A percentile compares a stretch with the other conserved stretches of the same genome.
Evolutionary conservation across 2,113 vertebrate genomes (phyloP).

Genomic region (Coreoperca whiteheadi): DNA sequence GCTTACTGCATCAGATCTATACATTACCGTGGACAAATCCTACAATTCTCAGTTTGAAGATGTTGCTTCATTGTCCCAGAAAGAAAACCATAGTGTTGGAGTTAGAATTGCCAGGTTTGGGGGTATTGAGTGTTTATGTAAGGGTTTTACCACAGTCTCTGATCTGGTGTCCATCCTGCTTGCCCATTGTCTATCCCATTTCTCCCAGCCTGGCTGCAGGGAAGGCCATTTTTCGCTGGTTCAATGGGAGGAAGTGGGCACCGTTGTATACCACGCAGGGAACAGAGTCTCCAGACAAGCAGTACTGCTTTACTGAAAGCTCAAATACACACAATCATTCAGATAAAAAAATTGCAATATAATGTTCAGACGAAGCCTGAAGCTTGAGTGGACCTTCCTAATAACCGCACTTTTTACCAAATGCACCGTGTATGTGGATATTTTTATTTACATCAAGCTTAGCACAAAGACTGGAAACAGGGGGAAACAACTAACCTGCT

Average conservation of each 20-base stretch:
- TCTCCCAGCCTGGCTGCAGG: slow-evolving; percentile 70
- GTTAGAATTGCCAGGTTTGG: slow-evolving; percentile 17
- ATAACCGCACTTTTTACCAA: neutral
- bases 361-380: neutral
- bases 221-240: slow-evolving; percentile 72
- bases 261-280: slow-evolving; percentile 39
- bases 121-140: slow-evolving; percentile 49
- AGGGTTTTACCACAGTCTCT: slow-evolving; percentile 35
- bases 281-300: slow-evolving; percentile 51
- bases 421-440: neutral
- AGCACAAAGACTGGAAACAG: neutral
- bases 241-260: slow-evolving; percentile 83
- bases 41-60: neutral
- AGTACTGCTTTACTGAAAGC: slow-evolving; percentile 19
- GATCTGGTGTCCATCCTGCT: slow-evolving; percentile 69
- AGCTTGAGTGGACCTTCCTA: neutral
- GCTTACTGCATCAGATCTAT: neutral
- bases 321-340: slow-evolving; percentile 40
- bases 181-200: slow-evolving; percentile 70
- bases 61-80: slow-evolving; percentile 9
- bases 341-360: neutral
- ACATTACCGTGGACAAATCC: neutral
- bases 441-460: neutral
- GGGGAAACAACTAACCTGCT: neutral
- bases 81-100: slow-evolving; percentile 15